These are phyloP conservation scores for Eupristina koningsbergeri DNA, from an alignment of 1,140 invertebrate species.

Conservation along the genomic window DNA sequence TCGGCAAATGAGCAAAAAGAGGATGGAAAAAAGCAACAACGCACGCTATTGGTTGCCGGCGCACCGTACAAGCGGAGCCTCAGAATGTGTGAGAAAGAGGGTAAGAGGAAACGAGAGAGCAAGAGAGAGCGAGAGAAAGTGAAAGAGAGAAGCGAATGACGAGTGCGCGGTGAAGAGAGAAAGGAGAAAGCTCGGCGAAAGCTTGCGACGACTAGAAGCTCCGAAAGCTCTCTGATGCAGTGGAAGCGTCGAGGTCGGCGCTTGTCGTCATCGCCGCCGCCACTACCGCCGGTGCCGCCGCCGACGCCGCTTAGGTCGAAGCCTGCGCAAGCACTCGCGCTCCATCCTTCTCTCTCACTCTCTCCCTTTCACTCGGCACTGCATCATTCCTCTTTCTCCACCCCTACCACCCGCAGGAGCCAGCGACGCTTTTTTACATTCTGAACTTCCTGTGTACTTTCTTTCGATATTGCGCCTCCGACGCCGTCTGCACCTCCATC, in stretches of 20 bases:
- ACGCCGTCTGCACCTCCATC: neutral
- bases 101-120: neutral
- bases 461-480: slow-evolving; percentile 7
- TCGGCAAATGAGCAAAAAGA: neutral
- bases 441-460: slow-evolving; percentile 45
- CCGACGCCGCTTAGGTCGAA: slow-evolving; percentile 64
- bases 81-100: too few relatives aligned
- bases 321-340: slow-evolving; percentile 67
- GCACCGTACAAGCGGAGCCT: neutral
- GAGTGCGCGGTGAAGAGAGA: neutral
- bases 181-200: slow-evolving; percentile 41
- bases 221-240: slow-evolving; percentile 53
- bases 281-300: too few relatives aligned
- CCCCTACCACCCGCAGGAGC: neutral
- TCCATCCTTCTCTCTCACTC: slow-evolving; percentile 36
- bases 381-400: neutral
- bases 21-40: neutral
- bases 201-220: slow-evolving; percentile 51
- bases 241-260: slow-evolving; percentile 47
- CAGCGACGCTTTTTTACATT: slow-evolving; percentile 40
- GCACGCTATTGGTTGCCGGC: neutral
- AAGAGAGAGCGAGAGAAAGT: neutral
- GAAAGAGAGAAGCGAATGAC: neutral
- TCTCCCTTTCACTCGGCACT: slow-evolving; percentile 9
- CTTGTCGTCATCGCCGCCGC: slow-evolving; percentile 50